phyloP scores from a whole-genome alignment of 2,888 invertebrate genomes.

The Cataglyphis livida region DNA sequence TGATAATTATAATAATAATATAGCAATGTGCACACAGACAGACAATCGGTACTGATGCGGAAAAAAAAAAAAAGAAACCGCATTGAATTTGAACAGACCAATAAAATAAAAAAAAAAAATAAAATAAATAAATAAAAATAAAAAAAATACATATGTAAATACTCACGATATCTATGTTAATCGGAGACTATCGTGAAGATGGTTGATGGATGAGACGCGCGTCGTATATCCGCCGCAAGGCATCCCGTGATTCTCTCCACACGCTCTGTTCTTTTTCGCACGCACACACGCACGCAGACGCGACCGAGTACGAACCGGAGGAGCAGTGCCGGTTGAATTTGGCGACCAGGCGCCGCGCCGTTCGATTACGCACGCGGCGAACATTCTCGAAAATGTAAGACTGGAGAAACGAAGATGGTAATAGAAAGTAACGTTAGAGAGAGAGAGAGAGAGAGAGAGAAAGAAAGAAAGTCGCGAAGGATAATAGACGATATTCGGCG shows the following conservation, averaged over 20 bases:
- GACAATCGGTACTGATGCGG: not conserved
- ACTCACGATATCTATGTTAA: slow-evolving; percentile 21
- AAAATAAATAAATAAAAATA: not conserved
- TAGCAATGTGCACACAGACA: no score
- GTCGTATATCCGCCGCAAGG: slow-evolving; percentile 29
- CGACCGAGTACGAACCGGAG: slow-evolving; percentile 45
- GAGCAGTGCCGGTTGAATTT: slow-evolving; percentile 63
- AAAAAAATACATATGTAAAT: not conserved
- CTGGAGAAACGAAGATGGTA: not conserved
- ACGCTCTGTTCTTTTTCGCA: slow-evolving; percentile 48
- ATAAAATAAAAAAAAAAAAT: no score
- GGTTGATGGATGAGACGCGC: slow-evolving; percentile 7
- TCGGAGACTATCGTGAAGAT: not conserved
- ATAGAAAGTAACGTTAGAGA: not conserved
- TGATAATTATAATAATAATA: not conserved
- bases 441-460: not conserved
- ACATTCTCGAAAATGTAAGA: slow-evolving; percentile 55
- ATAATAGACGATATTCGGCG: slow-evolving; percentile 2
- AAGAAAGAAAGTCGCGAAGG: slow-evolving; percentile 1
- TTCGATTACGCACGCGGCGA: slow-evolving; percentile 43
- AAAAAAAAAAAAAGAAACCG: not conserved
- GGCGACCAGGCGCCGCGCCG: slow-evolving; percentile 47
- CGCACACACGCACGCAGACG: slow-evolving; percentile 71
- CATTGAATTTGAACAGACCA: not conserved
- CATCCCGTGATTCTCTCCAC: slow-evolving; percentile 52